These are phyloP conservation scores for Tanaodytes sp. DNA, from an alignment of 2,888 invertebrate genomes.

Conservation along the genomic window DNA sequence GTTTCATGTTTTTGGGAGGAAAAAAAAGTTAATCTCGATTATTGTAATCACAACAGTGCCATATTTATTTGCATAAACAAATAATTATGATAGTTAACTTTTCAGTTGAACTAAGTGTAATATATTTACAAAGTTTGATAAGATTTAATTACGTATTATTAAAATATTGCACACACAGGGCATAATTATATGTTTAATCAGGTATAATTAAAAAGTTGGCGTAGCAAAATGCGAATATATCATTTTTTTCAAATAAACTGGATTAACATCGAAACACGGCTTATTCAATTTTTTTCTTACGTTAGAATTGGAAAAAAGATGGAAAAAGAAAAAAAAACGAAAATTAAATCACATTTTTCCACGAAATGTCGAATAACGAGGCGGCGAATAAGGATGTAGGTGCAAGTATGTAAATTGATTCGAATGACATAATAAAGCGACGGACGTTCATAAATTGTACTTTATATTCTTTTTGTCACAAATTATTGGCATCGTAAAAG, in stretches of 20 bases:
- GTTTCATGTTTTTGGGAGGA: no score
- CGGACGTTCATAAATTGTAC: conserved; percentile 28
- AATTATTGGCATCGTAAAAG: conserved; percentile 31
- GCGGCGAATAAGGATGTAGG: conserved; percentile 16
- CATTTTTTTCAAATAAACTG: no score
- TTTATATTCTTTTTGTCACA: conserved; percentile 27
- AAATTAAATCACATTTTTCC: conserved; percentile 9
- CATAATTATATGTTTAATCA: conserved; percentile 5
- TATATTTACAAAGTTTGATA: conserved; percentile 20
- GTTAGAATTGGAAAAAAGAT: not conserved
- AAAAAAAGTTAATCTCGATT: no score
- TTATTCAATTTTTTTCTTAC: no score
- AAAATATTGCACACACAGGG: conserved; percentile 7
- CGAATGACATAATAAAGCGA: conserved; percentile 31
- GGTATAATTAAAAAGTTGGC: not conserved
- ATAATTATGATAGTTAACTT: conserved; percentile 17
- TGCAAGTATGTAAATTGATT: conserved; percentile 35
- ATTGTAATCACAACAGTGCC: no score
- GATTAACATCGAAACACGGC: no score
- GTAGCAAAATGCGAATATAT: not conserved
- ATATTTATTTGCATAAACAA: conserved; percentile 8
- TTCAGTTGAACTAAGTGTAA: conserved; percentile 18
- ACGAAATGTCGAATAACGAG: conserved; percentile 12
- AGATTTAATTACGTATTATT: conserved; percentile 24
- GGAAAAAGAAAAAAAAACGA: conserved; percentile 2